Evolutionary conservation across 2,888 invertebrate species (phyloP), one percentile per base, ranked within the genome.

Genomic region (Leptopterna dolabrata): DNA sequence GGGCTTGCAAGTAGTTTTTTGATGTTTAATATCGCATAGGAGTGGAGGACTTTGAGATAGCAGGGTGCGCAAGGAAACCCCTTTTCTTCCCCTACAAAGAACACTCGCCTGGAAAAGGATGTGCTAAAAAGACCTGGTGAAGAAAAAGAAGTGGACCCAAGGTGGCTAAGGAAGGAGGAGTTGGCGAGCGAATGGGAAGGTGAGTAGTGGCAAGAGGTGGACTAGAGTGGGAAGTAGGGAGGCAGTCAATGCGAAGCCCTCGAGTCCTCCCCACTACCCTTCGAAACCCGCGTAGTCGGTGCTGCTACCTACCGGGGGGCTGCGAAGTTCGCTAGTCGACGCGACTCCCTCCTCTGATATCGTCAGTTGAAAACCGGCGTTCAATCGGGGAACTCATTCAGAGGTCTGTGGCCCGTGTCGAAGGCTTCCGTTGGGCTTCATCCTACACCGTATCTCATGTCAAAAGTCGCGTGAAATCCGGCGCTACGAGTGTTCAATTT

Each of bases 201-300:
- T 45, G 41, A 78, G 78, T 24, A 63, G 63, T 7, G 41, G 45
- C 11, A 73, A 30, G 73, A 73, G 36, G 73, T 41, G 73, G 73
- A 63, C 63, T 73, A 78, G 43, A 83, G 83, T 70, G 83, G 70
- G 30, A 83, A 43, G 83, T 63, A 63, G n/a, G 63, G 41, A 41
- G 83, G 85, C 29, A 85, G 85, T 85, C 85, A 73, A 85, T 85
- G 85, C 83, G 83, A 83, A 41, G 30, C 63, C n/a, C 45, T 41
- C 83, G 41, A 27, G 24, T 16, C 36, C 81, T 41, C 83, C 63
- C 73, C 45, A 85, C 85, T 29, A 29, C 73, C 73, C 73, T 27
- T 63, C 9, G 63, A 24, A 45, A 83, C 70, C 6, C 45, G 70
- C 83, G 47, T 71, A 24, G 83, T 83, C 41, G 71, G 85, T 76